A percentile compares a stretch with the other conserved stretches of the same genome.
These are phyloP conservation scores for Batillaria attramentaria DNA, from an alignment of 1,140 invertebrate species.

Conservation along the genomic window DNA sequence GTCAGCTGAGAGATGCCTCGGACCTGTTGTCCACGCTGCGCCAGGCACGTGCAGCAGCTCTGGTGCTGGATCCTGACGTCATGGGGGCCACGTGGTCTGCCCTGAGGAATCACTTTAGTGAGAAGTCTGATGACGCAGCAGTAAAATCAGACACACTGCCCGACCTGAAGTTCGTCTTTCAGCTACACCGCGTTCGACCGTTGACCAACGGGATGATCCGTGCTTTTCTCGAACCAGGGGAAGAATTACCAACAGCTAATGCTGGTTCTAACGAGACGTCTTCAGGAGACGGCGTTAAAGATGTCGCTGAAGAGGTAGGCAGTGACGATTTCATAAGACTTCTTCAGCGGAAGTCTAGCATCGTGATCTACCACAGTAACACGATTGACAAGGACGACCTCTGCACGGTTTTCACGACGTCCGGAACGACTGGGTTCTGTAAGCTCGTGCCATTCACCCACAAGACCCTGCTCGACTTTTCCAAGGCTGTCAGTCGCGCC, in stretches of 20 bases:
- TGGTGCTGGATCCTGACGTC: slow-evolving; percentile 21
- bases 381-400: background rate
- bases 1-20: slow-evolving; percentile 12
- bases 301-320: background rate
- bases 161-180: background rate
- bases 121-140: background rate
- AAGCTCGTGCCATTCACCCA: slow-evolving; percentile 11
- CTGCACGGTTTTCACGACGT: slow-evolving; percentile 23
- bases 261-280: too few species aligned
- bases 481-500: background rate
- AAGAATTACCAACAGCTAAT: too few species aligned
- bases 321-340: background rate
- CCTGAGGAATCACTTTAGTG: background rate
- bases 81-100: background rate
- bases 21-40: slow-evolving; percentile 1
- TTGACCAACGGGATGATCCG: too few species aligned
- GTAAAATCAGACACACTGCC: slow-evolving; percentile 4
- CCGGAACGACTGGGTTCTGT: slow-evolving; percentile 3
- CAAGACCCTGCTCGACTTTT: background rate
- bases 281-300: too few species aligned
- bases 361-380: background rate
- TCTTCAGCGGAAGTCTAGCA: background rate
- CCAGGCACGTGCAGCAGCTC: background rate
- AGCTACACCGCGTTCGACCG: background rate
- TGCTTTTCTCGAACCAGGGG: too few species aligned